These are phyloP conservation scores for Sitta europaea DNA, from an alignment of 2,113 vertebrate species.

Conservation along the genomic window DNA sequence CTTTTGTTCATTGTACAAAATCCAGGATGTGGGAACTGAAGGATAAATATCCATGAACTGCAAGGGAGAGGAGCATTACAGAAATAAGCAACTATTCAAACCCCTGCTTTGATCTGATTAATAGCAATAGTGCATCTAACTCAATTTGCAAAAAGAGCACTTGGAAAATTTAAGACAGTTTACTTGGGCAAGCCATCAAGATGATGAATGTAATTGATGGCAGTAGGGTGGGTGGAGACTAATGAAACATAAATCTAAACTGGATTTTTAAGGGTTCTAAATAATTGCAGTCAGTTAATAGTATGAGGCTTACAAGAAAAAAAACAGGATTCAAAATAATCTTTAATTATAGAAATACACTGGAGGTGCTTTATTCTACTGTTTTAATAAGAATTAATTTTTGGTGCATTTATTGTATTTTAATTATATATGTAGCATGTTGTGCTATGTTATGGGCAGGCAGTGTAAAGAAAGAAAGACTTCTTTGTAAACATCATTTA, in stretches of 20 bases:
- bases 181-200: slow-evolving; percentile 65
- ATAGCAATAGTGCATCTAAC: slow-evolving; percentile 67
- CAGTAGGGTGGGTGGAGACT: neutral
- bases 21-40: neutral
- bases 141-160: slow-evolving; percentile 67
- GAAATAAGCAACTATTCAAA: neutral
- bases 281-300: slow-evolving; percentile 11
- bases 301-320: neutral
- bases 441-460: neutral
- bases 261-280: slow-evolving; percentile 19
- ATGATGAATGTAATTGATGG: slow-evolving; percentile 59
- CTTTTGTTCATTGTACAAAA: neutral
- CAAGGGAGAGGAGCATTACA: neutral
- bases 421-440: slow-evolving; percentile 6
- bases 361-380: neutral
- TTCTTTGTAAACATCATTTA: slow-evolving; percentile 1
- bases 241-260: slow-evolving; percentile 57
- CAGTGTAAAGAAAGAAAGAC: slow-evolving; percentile 1
- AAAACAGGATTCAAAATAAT: slow-evolving; percentile 10
- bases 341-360: slow-evolving; percentile 50
- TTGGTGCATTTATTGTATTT: slow-evolving; percentile 9
- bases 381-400: slow-evolving; percentile 29
- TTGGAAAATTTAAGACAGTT: slow-evolving; percentile 68
- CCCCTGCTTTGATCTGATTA: slow-evolving; percentile 50
- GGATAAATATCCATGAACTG: neutral